Conservation (phyloP, 1,140 invertebrate genomes). For the Diorhabda carinulata region DNA sequence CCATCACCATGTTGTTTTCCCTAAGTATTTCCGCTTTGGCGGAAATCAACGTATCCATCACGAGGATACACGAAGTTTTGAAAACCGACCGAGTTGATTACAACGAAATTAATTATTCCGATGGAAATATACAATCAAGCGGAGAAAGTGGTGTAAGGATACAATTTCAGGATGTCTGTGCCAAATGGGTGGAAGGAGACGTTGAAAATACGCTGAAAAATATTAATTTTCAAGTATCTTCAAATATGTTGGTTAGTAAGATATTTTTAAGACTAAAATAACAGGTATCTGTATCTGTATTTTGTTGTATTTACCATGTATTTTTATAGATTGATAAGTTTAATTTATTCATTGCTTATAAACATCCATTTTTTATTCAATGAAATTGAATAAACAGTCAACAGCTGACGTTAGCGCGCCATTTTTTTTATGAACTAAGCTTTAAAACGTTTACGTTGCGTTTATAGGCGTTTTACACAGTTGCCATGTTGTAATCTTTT, state of each 20-base stretch:
- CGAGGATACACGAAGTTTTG: constrained; percentile 65
- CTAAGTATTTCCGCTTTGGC: constrained; percentile 57
- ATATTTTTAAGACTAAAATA: too few species aligned
- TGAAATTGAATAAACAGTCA: too few species aligned
- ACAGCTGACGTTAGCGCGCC: too few species aligned
- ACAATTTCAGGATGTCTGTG: constrained; percentile 34
- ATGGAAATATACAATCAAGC: background rate
- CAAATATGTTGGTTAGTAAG: constrained; percentile 52
- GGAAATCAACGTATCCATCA: constrained; percentile 63
- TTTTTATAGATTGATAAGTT: too few species aligned
- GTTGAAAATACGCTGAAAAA: constrained; percentile 37
- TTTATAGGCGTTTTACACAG: too few species aligned
- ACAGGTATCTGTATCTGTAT: too few species aligned
- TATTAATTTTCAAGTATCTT: constrained; percentile 34
- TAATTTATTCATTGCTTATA: too few species aligned
- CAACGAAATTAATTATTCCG: background rate
- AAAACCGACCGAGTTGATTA: constrained; percentile 54
- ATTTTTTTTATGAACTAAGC: too few species aligned
- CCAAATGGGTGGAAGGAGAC: constrained; percentile 37
- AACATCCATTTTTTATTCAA: too few species aligned
- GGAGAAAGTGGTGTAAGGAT: constrained; percentile 10
- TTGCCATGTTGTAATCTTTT: too few species aligned
- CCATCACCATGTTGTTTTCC: constrained; percentile 71
- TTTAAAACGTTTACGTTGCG: too few species aligned
- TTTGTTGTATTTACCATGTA: too few species aligned